Base-by-base conservation (phyloP, 92 coral and sea anemone genomes). In the Porites divaricata region DNA sequence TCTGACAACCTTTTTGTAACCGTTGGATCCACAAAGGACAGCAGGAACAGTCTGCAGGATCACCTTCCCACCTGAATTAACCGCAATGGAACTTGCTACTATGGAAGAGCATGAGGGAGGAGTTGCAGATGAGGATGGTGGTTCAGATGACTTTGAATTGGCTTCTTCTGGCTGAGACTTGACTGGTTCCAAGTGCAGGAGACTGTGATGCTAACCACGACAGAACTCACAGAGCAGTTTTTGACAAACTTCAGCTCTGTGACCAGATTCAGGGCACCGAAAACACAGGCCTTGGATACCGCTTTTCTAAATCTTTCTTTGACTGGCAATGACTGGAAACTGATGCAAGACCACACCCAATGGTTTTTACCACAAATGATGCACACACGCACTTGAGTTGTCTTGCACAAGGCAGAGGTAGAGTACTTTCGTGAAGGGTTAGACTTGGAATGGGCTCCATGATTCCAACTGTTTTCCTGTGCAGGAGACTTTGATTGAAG, bases 31-130 rank as follows among this genome's bases (percentile, higher is more conserved):
- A 77, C 72, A 67, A 28, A 74, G 53, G 54, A 66, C 68, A 16
- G 83, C 68, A 76, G 88, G 88, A 16, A 84, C 54, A 49, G 83
- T 84, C 4, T 84, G 88, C 22, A 84, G 70, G 23, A 81, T 59
- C 14, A 81, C 85, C 24, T 81, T 67, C 21, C 78, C 78, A 20
- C 17, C 66, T 21, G 17, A 8, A 1, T 28, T 57, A 8, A 9
- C 65, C 57, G 74, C 74, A 12, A 70, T 19, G 11, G 74, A 70
- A 13, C 14, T 70, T 70, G 74, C n/a, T n/a, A n/a, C n/a, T n/a
- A n/a, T n/a, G n/a, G n/a, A n/a, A n/a, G n/a, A n/a, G n/a, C n/a
- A n/a, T 13, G 48, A 53, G 48, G 24, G 73, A 65, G 70, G 28
- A 65, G 13, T 41, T 65, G 70, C 9, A 8, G 70, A n/a, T 21